Evolutionary conservation across 2,113 vertebrate species (phyloP), one percentile per base, ranked within the genome.

Genomic region (Origma solitaria): DNA sequence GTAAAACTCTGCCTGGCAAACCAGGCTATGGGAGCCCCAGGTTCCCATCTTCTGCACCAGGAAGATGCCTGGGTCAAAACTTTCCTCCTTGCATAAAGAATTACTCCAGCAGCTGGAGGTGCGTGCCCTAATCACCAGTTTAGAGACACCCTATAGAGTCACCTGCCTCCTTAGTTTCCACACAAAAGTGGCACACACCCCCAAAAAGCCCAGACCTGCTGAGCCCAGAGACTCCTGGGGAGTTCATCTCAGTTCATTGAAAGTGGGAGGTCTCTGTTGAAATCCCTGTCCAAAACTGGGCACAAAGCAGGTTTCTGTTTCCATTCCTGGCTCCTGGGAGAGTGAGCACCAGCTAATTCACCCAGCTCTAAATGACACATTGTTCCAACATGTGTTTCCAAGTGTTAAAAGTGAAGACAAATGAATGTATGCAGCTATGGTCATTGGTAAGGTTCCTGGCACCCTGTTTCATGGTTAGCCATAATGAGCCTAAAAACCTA

Each of bases 291-390:
- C 85, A 88, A 85, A 92, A 80, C 11, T 1, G 2, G 33, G 47
- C 50, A 86, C 86, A 95, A 93, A 92, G 71, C 64, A 47, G 42
- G 23, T 83, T 90, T 94, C 64, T 86, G 82, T 94, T 95, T 73
- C 62, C 35, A 35, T 0, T 40, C 73, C 86, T 81, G 64, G 42
- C 71, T 77, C 64, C 19, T 0, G 0, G 30, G 45, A 81, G 47
- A 38, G 44, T 4, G 7, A 87, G 40, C 24, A 42, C 21, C 0
- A 6, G 47, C 40, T n/a, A 83, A 83, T 92, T 83, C 45, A 79
- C 49, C 49, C 53, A 73, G 38, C 16, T 90, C 35, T 83, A 92
- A 93, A 94, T 38, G 53, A 69, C 60, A 64, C 64, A 84, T 65
- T 93, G 54, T 90, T 95, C 71, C 64, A 83, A 80, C 44, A 44